Base-by-base conservation (phyloP, 2,113 vertebrate genomes). In the Ictidomys tridecemlineatus region DNA sequence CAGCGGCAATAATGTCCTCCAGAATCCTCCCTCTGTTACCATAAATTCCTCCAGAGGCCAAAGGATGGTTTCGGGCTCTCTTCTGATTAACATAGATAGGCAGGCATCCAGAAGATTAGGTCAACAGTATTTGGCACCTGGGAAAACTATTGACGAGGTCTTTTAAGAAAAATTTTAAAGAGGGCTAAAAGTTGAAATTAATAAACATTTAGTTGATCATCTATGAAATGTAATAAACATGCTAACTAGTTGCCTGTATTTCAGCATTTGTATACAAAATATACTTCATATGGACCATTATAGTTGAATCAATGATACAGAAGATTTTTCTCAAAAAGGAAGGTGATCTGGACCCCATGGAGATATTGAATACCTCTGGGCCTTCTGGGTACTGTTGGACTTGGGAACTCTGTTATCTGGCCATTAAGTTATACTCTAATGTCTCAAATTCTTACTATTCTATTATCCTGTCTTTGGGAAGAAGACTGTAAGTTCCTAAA, bases 151-250 rank as follows among this genome's bases (percentile, higher is more conserved):
- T 84, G 9, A 24, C 30, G 4, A 22, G 39, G 37, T 48, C 12
- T 82, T 82, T 34, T 37, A 82, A 72, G 22, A 72, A 24, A 53
- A 4, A 39, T 32, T 58, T 63, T 86, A 92, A 91, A 42, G 51
- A 74, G 73, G 72, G 53, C 8, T 77, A 4, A 82, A 78, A 61
- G 77, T 78, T 18, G 39, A 91, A 97, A 78, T 67, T 83, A 65
- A 72, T n/a, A 91, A 73, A 48, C 79, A 93, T 48, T 76, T 96
- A 45, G 32, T n/a, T 87, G 76, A 76, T 85, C 39, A 17, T 91
- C 63, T 93, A 58, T 24, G 9, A 91, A 91, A 89, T 84, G 28
- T 30, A 90, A 32, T 67, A 53, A 61, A 42, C 17, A 34, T 74
- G 51, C 48, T 42, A 89, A 63, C 17, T 74, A 69, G 16, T 80